Base-by-base conservation (phyloP, 2,888 invertebrate species). In the Ametastegia equiseti region DNA sequence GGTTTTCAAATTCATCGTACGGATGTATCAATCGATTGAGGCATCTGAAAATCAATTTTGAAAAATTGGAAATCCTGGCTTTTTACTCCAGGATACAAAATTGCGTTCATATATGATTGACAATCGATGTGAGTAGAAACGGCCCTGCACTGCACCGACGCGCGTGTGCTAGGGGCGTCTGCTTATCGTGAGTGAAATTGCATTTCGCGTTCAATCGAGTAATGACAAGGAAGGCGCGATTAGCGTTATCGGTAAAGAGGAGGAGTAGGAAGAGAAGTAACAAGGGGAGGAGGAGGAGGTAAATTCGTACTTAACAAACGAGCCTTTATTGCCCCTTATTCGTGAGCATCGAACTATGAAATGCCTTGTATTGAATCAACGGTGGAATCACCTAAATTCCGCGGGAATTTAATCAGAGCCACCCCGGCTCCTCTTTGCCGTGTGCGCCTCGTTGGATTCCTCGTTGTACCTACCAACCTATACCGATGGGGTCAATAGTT, bases 401-500 rank as follows among this genome's bases (percentile, higher is more conserved):
- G 81, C 80, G 87, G 86, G 87, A 90, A 89, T 89, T 89, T 90
- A 88, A 90, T 90, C 88, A 88, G 88, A 88, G 86, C 87, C 84
- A 85, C 86, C 87, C 85, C 50, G 30, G 84, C 84, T 82, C 79
- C 69, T 82, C 47, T 77, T 77, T 77, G 39, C 42, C 42, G 65
- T 81, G 60, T 65, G 63, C 78, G 77, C 71, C 78, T 77, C 54
- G 81, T 54, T 75, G 50, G 50, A 19, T 45, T 54, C n/a, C 78
- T 83, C 80, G 63, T 80, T 50, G 71, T 81, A 67, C 80, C 80
- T 36, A 75, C n/a, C n/a, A n/a, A n/a, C 81, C 79, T 75, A 80
- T 73, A 45, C 13, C 36, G 33, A 36, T 75, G 82, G 75, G 85
- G 88, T 87, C 88, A 87, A 88, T 86, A 87, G 82, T 88, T 89